A percentile compares a stretch with the other conserved stretches of the same genome.
Conservation (phyloP, 2,888 invertebrate species). For the Perdita meconis region DNA sequence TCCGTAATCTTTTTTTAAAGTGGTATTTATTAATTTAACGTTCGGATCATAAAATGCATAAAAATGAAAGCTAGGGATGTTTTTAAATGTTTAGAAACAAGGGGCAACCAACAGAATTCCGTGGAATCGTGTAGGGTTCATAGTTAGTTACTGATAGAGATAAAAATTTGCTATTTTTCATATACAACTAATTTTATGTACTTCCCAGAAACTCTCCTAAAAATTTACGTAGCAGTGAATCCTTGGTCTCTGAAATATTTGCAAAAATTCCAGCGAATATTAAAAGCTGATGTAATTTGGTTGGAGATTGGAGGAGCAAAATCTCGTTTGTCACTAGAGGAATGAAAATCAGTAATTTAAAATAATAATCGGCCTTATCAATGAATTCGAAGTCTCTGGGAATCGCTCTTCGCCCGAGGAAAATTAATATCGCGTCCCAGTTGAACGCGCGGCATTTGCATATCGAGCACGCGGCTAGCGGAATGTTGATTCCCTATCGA, state of each 20-base stretch:
- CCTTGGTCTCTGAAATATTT: not conserved
- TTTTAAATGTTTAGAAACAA: not conserved
- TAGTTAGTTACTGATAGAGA: too few relatives aligned
- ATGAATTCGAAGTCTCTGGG: slow-evolving; percentile 9
- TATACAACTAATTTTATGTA: not conserved
- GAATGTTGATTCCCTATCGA: slow-evolving; percentile 25
- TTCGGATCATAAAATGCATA: not conserved
- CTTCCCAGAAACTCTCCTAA: not conserved
- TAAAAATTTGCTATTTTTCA: too few relatives aligned
- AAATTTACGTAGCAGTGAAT: not conserved
- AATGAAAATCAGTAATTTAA: slow-evolving; percentile 7
- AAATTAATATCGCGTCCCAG: slow-evolving; percentile 43
- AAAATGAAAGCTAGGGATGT: not conserved
- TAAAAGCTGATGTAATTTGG: not conserved
- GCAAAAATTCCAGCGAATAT: not conserved
- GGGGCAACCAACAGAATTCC: too few relatives aligned
- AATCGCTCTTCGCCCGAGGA: slow-evolving; percentile 21
- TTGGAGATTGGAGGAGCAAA: not conserved
- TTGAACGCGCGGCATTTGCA: slow-evolving; percentile 35
- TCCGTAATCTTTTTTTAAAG: not conserved
- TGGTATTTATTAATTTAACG: not conserved
- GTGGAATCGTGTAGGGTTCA: too few relatives aligned
- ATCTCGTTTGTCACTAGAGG: not conserved
- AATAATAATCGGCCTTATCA: slow-evolving; percentile 15
- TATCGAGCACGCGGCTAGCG: slow-evolving; percentile 26